Evolutionary conservation across 1,140 invertebrate species (phyloP), one percentile per base, ranked within the genome.

Genomic region (Brachionus paranguensis): DNA sequence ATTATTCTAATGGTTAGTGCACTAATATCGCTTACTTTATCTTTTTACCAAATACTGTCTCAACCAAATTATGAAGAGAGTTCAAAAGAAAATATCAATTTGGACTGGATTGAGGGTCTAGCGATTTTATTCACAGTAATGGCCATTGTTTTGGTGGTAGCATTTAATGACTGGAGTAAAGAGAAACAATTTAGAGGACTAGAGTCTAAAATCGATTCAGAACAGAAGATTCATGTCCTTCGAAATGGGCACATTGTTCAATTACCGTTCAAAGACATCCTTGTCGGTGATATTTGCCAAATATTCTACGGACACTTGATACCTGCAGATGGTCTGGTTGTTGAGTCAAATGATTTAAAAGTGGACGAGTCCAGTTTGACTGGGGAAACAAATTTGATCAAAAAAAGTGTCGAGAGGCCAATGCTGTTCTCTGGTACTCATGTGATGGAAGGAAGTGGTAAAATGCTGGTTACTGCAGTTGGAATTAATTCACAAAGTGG

Each of bases 361-460:
- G 88, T 97, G 86, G 97, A 99, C 90, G 97, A 99, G 90, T 98
- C 96, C 84, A 98, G 96, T 86, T 91, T 99, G 86, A 99, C 97
- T 85, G 97, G 97, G 86, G 97, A 99, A 92, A 99, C 96, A 11
- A 97, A 99, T 91, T 96, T 98, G 92, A 97, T 99, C 37, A 98
- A 97, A 90, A 99, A 99, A 89, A 95, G 96, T 79, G 93, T 95
- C 90, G 89, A 92, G 70, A 95, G 90, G 89, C 92, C 76, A 96
- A 99, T 92, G 96, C 98, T 93, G 93, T 99, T 87, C 92, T 99
- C 86, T 94, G 97, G 97, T 86, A 99, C 98, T 76, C 97, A 99
- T 91, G 96, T 99, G 64, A 99, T 99, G 98, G 98, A 99, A 91
- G 98, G 98, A 70, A 99, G 96, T 86, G 98, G 96, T 41, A 98